Evolutionary conservation across 35 echinoderm and acorn worm species (phyloP), one percentile per base, ranked within the genome.

Genomic region (Holothuria glaberrima): DNA sequence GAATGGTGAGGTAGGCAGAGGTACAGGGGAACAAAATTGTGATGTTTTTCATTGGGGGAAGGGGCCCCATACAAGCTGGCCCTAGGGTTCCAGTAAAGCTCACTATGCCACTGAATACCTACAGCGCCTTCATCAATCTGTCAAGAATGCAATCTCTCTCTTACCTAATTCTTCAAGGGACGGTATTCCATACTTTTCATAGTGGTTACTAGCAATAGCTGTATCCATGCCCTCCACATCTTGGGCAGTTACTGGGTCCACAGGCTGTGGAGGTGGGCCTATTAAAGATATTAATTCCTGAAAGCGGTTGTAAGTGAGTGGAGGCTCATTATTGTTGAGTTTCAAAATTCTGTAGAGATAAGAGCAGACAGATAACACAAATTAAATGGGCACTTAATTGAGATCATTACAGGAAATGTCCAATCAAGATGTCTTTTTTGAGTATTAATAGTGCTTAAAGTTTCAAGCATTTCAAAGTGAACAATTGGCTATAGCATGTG

Each of bases 81-180:
- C n/a, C n/a, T n/a, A n/a, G n/a, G n/a, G n/a, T n/a, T n/a, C n/a
- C n/a, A n/a, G n/a, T n/a, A n/a, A n/a, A n/a, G n/a, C n/a, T n/a
- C n/a, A n/a, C n/a, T n/a, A n/a, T n/a, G n/a, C n/a, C n/a, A n/a
- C n/a, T n/a, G n/a, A n/a, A n/a, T n/a, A n/a, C n/a, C n/a, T n/a
- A n/a, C n/a, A n/a, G n/a, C n/a, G n/a, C n/a, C n/a, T n/a, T n/a
- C n/a, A n/a, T n/a, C n/a, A n/a, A n/a, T n/a, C n/a, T n/a, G n/a
- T n/a, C n/a, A n/a, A n/a, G 16, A 54, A 54, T 54, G 50, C 16
- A 17, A 54, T 0, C 27, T 38, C 17, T 25, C n/a, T 36, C 86
- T 92, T 82, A 98, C 95, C 95, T 56, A 98, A 78, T 88, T 98
- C 95, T 88, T 98, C 95, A 2, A 94, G 59, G 0, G 95, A 90